Conservation (phyloP, 92 coral and sea anemone genomes). For the Heteractis magnifica region DNA sequence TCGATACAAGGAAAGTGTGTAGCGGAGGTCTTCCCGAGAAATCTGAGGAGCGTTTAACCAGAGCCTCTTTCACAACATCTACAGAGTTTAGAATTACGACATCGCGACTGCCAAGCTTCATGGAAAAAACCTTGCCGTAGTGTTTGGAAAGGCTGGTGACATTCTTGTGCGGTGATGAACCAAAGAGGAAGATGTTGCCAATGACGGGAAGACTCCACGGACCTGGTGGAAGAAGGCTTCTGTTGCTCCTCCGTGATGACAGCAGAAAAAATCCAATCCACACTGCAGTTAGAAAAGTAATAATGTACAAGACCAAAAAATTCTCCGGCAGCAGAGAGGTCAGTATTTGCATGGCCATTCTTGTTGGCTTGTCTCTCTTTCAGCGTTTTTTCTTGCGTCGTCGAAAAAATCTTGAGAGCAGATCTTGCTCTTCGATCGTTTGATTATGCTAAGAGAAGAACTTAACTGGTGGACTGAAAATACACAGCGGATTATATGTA, state of each 20-base stretch:
- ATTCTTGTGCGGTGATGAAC: conserved; percentile 84
- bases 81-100: conserved; percentile 87
- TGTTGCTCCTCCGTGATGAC: conserved; percentile 9
- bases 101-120: conserved; percentile 85
- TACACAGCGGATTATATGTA: conserved; percentile 25
- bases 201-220: conserved; percentile 88
- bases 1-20: conserved; percentile 73
- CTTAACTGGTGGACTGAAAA: conserved; percentile 15
- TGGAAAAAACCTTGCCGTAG: conserved; percentile 87
- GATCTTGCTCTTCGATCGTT: conserved; percentile 1
- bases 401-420: not conserved
- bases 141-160: conserved; percentile 81
- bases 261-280: conserved; percentile 24
- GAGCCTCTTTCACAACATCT: conserved; percentile 90
- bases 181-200: conserved; percentile 91
- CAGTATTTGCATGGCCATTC: not conserved
- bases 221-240: conserved; percentile 76
- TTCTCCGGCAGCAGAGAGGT: conserved; percentile 17
- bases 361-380: not conserved
- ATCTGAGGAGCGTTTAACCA: conserved; percentile 76
- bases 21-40: conserved; percentile 95
- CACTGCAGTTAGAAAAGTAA: conserved; percentile 21
- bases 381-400: not conserved
- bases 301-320: conserved; percentile 10
- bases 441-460: conserved; percentile 1